Evolutionary conservation across 2,797 vertebrate genomes (phyloP).

Genomic region (Balearica regulorum): DNA sequence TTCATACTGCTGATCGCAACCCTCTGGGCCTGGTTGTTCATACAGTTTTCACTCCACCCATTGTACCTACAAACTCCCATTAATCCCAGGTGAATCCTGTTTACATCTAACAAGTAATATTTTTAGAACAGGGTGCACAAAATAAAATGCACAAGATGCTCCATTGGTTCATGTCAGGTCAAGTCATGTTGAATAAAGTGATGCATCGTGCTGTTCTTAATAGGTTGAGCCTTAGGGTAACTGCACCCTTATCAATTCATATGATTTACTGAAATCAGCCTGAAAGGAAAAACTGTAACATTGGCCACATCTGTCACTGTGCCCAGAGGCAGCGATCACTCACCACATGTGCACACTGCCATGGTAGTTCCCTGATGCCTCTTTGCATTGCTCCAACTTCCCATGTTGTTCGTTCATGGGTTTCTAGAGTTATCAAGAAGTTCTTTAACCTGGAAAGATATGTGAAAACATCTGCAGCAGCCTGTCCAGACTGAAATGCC

Average conservation of each 20-base stretch:
- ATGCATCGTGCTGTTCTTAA: background rate
- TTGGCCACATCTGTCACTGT: background rate
- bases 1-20: background rate
- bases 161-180: background rate
- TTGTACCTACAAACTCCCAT: background rate
- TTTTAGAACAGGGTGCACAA: background rate
- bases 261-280: background rate
- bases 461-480: rapidly evolving
- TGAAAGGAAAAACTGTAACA: background rate
- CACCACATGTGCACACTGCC: background rate
- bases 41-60: background rate
- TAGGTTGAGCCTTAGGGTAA: background rate
- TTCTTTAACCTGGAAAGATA: background rate
- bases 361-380: background rate
- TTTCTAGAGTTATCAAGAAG: background rate
- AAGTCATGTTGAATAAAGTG: background rate
- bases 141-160: background rate
- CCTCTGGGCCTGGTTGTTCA: background rate
- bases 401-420: background rate
- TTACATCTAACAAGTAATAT: background rate
- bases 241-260: background rate
- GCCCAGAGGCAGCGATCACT: background rate
- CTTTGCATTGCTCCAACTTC: background rate
- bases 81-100: background rate
- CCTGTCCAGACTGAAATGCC: background rate